These are phyloP conservation scores for Periparus ater DNA, from an alignment of 2,797 vertebrate species.

Conservation along the genomic window DNA sequence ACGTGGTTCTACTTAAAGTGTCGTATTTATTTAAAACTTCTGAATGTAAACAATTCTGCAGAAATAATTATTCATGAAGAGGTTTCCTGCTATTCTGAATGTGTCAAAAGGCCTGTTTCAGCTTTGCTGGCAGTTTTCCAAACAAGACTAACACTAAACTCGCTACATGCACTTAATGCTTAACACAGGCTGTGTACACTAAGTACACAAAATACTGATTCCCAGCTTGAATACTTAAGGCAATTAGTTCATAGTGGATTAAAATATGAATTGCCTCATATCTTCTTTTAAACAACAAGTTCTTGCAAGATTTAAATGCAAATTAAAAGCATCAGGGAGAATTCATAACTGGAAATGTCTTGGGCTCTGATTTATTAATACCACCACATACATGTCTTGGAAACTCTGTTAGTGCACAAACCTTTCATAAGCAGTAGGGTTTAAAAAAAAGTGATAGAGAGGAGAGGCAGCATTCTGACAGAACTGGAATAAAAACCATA, in stretches of 20 bases:
- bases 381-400: not conserved
- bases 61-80: conserved; percentile 13
- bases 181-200: not conserved
- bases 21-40: not conserved
- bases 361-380: not conserved
- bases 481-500: not conserved
- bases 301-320: not conserved
- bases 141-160: not conserved
- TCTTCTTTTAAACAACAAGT: not conserved
- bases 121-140: conserved; percentile 2
- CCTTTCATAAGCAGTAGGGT: not conserved
- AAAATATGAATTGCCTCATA: not conserved
- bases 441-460: not conserved
- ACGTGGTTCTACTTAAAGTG: not conserved
- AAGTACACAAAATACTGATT: not conserved
- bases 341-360: not conserved
- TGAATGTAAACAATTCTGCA: conserved; percentile 31
- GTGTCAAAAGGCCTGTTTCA: conserved; percentile 1
- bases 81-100: not conserved
- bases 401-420: not conserved
- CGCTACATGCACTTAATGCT: not conserved
- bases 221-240: not conserved
- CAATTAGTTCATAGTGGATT: not conserved
- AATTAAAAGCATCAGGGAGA: not conserved
- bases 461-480: not conserved